phyloP scores from a whole-genome alignment of 2,113 vertebrate species.

The Melozone crissalis region DNA sequence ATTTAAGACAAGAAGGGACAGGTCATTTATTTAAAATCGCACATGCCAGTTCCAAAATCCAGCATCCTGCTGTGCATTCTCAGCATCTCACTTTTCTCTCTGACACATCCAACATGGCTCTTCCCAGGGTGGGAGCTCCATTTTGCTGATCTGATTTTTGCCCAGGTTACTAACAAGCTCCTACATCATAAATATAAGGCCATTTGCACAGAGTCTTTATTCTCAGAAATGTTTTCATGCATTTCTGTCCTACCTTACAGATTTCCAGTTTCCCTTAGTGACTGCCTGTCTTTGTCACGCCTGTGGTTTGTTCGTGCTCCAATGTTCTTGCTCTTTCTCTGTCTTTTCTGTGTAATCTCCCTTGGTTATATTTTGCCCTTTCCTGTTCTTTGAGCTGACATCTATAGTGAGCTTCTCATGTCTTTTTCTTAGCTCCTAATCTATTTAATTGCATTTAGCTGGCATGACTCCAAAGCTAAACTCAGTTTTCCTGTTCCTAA shows the following conservation, averaged over 20 bases:
- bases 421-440: neutral
- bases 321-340: neutral
- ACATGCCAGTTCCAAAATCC: neutral
- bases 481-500: neutral
- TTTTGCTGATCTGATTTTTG: neutral
- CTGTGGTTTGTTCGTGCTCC: neutral
- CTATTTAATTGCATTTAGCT: constrained; percentile 32
- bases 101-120: accelerated
- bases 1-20: neutral
- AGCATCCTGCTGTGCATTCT: neutral
- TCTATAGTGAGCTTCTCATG: neutral
- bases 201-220: neutral
- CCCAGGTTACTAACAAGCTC: neutral
- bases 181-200: neutral
- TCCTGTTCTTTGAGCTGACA: constrained; percentile 6
- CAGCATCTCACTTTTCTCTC: neutral
- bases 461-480: constrained; percentile 21
- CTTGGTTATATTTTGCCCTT: neutral
- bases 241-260: neutral
- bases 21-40: neutral
- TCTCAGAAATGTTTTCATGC: neutral
- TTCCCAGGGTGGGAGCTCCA: neutral
- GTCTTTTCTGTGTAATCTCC: neutral
- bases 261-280: neutral
- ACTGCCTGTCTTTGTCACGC: neutral